phyloP scores from a whole-genome alignment of 2,113 vertebrate genomes.

The Pogonocichla stellata region DNA sequence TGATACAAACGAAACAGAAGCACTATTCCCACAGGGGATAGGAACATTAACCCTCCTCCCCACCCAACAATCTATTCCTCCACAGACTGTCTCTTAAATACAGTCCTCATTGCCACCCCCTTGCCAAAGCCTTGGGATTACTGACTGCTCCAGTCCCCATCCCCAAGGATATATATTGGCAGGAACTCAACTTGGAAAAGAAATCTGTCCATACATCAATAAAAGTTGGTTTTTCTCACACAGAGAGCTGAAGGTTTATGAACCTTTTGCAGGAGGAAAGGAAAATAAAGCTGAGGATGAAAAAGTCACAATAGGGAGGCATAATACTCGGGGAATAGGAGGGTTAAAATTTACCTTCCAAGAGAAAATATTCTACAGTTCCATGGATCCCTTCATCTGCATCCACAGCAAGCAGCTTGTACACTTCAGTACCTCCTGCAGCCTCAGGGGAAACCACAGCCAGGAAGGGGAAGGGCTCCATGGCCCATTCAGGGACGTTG shows the following conservation, averaged over 20 bases:
- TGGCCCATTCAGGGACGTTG: conserved; percentile 83
- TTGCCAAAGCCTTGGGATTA: not conserved
- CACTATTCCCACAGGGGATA: accelerated
- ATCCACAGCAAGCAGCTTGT: conserved; percentile 82
- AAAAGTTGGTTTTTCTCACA: not conserved
- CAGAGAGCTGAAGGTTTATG: not conserved
- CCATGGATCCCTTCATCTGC: conserved; percentile 83
- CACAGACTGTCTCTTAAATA: not conserved
- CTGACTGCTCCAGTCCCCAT: not conserved
- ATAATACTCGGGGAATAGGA: not conserved
- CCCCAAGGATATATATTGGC: accelerated
- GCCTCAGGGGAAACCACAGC: conserved; percentile 80
- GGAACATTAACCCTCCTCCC: not conserved
- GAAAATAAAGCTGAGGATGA: not conserved
- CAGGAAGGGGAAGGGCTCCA: conserved; percentile 82
- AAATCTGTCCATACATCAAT: not conserved
- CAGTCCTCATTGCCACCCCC: not conserved
- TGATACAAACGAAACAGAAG: not conserved
- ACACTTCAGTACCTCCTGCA: conserved; percentile 76
- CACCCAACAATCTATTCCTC: not conserved
- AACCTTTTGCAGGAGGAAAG: not conserved
- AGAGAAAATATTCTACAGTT: conserved; percentile 86
- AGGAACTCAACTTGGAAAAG: not conserved
- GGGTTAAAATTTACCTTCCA: conserved; percentile 77
- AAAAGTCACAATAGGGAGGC: not conserved